Evolutionary conservation across 2,888 invertebrate species (phyloP), one percentile per base, ranked within the genome.

Genomic region (Heliconius ethilla): DNA sequence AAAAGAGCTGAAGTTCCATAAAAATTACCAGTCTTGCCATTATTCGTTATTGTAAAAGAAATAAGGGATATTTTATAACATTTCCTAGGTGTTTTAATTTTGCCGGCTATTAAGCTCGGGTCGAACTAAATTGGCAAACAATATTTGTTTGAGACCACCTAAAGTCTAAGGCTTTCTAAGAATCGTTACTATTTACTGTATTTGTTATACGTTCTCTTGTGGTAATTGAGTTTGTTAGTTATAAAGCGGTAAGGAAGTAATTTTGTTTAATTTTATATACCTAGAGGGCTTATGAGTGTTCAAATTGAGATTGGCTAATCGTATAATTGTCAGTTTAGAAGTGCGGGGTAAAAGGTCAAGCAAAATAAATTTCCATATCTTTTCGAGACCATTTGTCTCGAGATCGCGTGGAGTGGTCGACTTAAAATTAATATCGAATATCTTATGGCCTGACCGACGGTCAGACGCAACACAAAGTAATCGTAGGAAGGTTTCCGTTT

Each of bases 121-220:
- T 83, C 88, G 86, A 87, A 89, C 89, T 87, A 91, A 93, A 92
- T 92, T 91, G 90, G 88, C 89, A 93, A 92, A 92, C 91, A 92
- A 89, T 87, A 86, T 80, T 82, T 93, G 90, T 93, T 94, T 93
- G 93, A 90, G 93, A 92, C 93, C 93, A 94, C 93, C 93, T 91
- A 85, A 89, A 90, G 89, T 93, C 93, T 91, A 85, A 89, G 89
- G 89, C 86, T 86, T 90, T 91, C 91, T 89, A 87, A 88, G 90
- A 88, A 89, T 78, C 81, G 84, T 84, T 84, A 83, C 76, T 81
- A 18, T 69, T 45, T 40, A 69, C 15, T 81, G 80, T 88, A 85
- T 89, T 89, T 89, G 86, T 85, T 76, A 83, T 85, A 83, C 82
- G 84, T 83, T 85, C 85, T 83, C 78, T 74, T 78, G 77, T 70